Base-by-base conservation (phyloP, 2,113 vertebrate species). In the Notechis scutatus region DNA sequence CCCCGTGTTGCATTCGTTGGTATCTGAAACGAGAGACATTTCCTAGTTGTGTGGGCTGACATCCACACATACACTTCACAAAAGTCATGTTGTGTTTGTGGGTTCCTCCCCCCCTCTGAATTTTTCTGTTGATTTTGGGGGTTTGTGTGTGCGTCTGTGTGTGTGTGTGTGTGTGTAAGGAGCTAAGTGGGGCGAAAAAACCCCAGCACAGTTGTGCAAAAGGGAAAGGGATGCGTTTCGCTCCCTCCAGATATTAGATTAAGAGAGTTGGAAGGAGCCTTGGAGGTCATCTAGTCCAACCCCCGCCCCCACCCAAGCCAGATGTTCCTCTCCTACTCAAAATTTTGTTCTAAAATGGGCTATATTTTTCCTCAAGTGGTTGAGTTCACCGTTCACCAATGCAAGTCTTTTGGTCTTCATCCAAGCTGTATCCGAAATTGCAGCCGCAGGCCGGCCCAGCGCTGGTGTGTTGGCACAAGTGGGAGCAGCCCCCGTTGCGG, bases 401-500 rank as follows among this genome's bases (percentile, higher is more conserved):
- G 85, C 99, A 99, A 0, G 98, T 99, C 97, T 97, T 99, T 88
- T 97, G 97, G 97, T 99, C 99, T 1, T 96, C 89, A 0, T 98
- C 98, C 23, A 99, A 97, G 69, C 92, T 96, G 55, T 98, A 98
- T 81, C 99, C 99, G 0, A 95, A 97, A 95, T 99, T 98, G 93
- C 99, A 99, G 96, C 97, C 97, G 85, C 99, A 99, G 87, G 96
- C 95, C 0, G 99, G 98, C 4, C 99, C 99, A 0, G 91, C 61
- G 91, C 97, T 98, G 92, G 96, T 98, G 97, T 99, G 99, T 59
- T 98, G 98, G 96, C 99, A 99, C 26, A 96, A 88, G 0, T 99
- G 99, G 1, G 99, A 99, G 23, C 99, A 99, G 94, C 98, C 99
- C 0, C 99, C 99, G 0, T 99, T 99, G 96, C 95, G 95, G 24